Conservation (phyloP, 2,888 invertebrate species). For the Phaonia tiefii region DNA sequence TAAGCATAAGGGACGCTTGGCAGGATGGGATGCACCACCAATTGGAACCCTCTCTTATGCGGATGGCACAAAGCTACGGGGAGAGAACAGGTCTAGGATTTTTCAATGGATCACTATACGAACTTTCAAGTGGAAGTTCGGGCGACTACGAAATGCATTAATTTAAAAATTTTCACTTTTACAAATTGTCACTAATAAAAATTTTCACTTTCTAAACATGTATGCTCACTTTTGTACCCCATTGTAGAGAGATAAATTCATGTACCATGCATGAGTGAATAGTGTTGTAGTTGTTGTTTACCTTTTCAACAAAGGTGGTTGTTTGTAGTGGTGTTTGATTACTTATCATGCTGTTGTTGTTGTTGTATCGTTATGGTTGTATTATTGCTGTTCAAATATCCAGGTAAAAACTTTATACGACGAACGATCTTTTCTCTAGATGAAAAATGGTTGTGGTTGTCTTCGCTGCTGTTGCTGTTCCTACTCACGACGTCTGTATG, state of each 20-base stretch:
- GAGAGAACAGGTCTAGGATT: no score
- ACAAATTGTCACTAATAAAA: no score
- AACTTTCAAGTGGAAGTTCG: no score
- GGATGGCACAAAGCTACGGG: no score
- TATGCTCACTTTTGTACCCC: background rate
- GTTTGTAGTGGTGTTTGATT: background rate
- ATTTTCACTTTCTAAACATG: background rate
- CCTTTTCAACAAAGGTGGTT: background rate
- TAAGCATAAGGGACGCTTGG: no score
- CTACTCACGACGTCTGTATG: background rate
- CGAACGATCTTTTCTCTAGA: background rate
- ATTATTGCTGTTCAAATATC: slow-evolving; percentile 6
- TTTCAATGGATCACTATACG: no score
- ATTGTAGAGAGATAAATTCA: background rate
- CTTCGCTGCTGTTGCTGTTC: background rate
- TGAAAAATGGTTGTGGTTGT: background rate
- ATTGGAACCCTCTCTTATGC: no score
- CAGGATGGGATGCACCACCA: no score
- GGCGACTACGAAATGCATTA: no score
- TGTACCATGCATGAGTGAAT: background rate
- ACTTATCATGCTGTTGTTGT: background rate
- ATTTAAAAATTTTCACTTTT: no score
- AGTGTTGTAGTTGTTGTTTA: no score
- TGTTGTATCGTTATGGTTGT: slow-evolving; percentile 17
- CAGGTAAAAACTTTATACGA: background rate